Evolutionary conservation across 1,140 invertebrate genomes (phyloP), one percentile per base, ranked within the genome.

Genomic region (Philopotamus ludificatus): DNA sequence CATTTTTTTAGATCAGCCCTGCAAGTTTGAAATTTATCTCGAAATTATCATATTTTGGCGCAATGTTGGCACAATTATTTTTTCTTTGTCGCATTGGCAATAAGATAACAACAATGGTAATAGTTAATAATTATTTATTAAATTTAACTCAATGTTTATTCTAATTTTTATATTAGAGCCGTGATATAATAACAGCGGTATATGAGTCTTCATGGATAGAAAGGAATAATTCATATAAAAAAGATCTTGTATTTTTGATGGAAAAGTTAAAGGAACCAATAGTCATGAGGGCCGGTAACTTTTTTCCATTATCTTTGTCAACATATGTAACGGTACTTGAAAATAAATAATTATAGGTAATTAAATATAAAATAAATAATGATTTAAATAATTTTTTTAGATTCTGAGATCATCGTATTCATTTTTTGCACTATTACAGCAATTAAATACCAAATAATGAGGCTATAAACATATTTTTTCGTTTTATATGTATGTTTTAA

Each of bases 61-160:
- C 68, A n/a, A 75, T 76, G 70, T 3, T 76, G 39, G 62, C 59
- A 3, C 70, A 75, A 72, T 60, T 75, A 59, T 74, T 74, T 71
- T 68, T 74, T 15, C 74, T 74, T 50, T 75, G 74, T 59, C 68
- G 71, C 34, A 72, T 68, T 60, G 74, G 74, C 41, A 73, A 73
- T 54, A 67, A 74, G 34, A 67, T 76, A 49, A 60, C 68, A 28
- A 34, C 67, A 51, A 65, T 74, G 57, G 72, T 74, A 63, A 63
- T 55, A 54, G 28, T 54, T 55, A 23, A 42, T 42, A 23, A 51
- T 39, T 44, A 20, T 20, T 9, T 22, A 47, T 49, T n/a, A 61
- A 42, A 16, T 15, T 16, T 47, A 21, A 59, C 42, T 20, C n/a
- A 42, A 59, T 61, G 8, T 54, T 42, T 1, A 20, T 63, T 22